These are phyloP conservation scores for Luehdorfia chinensis DNA, from an alignment of 1,140 invertebrate genomes.

Conservation along the genomic window DNA sequence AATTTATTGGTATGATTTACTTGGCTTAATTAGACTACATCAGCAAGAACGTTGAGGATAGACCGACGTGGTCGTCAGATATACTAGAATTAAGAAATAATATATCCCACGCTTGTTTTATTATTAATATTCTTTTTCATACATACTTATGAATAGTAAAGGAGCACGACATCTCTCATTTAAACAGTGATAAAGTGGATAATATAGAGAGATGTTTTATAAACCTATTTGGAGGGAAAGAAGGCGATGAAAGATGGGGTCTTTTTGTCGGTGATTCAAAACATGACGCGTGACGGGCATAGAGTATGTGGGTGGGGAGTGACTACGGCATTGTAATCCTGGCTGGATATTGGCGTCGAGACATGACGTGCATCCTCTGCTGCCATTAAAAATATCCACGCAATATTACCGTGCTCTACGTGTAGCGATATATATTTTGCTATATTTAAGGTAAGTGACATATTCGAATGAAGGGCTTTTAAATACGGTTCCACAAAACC, in stretches of 20 bases:
- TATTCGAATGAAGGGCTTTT: too few relatives aligned
- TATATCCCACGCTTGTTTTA: too few relatives aligned
- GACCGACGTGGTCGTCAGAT: too few relatives aligned
- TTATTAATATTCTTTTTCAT: too few relatives aligned
- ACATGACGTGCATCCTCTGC: conserved; percentile 36
- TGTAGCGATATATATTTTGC: not conserved
- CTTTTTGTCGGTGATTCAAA: conserved; percentile 42
- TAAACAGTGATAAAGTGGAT: conserved; percentile 36
- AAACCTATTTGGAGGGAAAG: conserved; percentile 42
- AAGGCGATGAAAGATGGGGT: conserved; percentile 40
- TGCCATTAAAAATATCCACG: conserved; percentile 18
- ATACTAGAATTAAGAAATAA: too few relatives aligned
- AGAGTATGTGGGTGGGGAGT: conserved; percentile 36
- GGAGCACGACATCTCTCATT: too few relatives aligned
- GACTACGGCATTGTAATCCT: conserved; percentile 44
- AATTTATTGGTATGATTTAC: too few relatives aligned
- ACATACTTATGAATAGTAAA: too few relatives aligned
- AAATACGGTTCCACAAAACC: too few relatives aligned
- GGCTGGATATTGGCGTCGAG: conserved; percentile 36
- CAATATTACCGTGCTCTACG: not conserved
- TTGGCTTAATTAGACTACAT: too few relatives aligned
- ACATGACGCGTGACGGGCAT: conserved; percentile 50
- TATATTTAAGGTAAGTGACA: too few relatives aligned
- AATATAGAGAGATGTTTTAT: conserved; percentile 35
- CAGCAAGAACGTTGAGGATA: too few relatives aligned